Percentiles rank a stretch among this genome's conserved stretches.
Conservation (phyloP, 2,888 invertebrate species). For the Oasisia sp. region DNA sequence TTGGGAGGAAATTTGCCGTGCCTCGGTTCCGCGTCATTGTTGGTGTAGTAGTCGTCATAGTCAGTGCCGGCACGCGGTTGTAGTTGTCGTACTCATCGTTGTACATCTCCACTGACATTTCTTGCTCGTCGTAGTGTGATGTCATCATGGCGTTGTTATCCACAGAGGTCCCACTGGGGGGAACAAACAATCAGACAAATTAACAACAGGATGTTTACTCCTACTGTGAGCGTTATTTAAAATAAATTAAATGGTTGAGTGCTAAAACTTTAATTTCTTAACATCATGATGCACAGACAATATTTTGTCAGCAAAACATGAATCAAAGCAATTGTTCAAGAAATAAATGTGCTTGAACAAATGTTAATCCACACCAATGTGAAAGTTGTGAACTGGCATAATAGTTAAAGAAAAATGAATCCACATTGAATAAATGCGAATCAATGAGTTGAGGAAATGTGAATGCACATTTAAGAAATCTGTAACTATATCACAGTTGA, state of each 20-base stretch:
- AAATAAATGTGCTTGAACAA: neutral
- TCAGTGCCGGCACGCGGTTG: conserved; percentile 21
- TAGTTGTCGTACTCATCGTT: conserved; percentile 39
- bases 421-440: neutral
- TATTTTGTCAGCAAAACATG: neutral
- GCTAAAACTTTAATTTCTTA: neutral
- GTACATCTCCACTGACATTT: conserved; percentile 36
- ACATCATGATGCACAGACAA: neutral
- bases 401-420: neutral
- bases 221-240: neutral
- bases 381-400: too few relatives aligned
- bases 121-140: conserved; percentile 36
- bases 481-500: neutral
- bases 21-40: neutral
- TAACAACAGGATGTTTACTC: neutral
- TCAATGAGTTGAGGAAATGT: neutral
- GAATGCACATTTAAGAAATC: neutral
- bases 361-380: neutral
- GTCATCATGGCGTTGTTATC: conserved; percentile 35
- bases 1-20: conserved; percentile 8
- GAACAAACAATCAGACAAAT: neutral
- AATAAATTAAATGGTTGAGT: neutral
- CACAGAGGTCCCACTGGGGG: conserved; percentile 37
- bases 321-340: neutral
- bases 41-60: neutral